Percentiles rank a stretch among this genome's conserved stretches.
These are phyloP conservation scores for Steatocranus sp. DNA, from an alignment of 2,797 vertebrate species.

Conservation along the genomic window DNA sequence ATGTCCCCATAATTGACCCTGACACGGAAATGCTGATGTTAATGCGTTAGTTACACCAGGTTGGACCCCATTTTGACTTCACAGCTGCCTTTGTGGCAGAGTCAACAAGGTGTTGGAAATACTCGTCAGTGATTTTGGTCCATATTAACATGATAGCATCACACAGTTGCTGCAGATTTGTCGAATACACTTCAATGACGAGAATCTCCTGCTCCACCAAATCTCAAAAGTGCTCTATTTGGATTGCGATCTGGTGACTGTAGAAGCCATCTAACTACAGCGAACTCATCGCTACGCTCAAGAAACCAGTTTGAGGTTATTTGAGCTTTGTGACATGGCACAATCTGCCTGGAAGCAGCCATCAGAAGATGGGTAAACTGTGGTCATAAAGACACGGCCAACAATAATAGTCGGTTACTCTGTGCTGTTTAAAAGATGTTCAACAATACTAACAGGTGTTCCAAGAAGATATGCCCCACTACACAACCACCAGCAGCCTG, in stretches of 20 bases:
- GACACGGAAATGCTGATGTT: neutral
- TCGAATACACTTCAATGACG: accelerated
- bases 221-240: neutral
- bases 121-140: neutral
- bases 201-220: accelerated
- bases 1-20: neutral
- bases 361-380: neutral
- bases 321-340: neutral
- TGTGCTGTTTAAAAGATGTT: neutral
- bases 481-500: neutral
- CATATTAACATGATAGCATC: neutral
- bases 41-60: neutral
- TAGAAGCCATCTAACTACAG: neutral
- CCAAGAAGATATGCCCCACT: accelerated
- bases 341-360: neutral
- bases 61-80: neutral
- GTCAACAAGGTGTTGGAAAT: neutral
- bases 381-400: neutral
- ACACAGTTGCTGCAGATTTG: neutral
- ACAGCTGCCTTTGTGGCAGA: neutral
- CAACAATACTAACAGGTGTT: neutral
- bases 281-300: neutral
- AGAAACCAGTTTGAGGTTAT: neutral
- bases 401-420: neutral
- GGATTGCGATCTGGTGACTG: neutral